Conservation (phyloP, 37 sponge, comb jelly and placozoan genomes). For the Bolinopsis microptera region DNA sequence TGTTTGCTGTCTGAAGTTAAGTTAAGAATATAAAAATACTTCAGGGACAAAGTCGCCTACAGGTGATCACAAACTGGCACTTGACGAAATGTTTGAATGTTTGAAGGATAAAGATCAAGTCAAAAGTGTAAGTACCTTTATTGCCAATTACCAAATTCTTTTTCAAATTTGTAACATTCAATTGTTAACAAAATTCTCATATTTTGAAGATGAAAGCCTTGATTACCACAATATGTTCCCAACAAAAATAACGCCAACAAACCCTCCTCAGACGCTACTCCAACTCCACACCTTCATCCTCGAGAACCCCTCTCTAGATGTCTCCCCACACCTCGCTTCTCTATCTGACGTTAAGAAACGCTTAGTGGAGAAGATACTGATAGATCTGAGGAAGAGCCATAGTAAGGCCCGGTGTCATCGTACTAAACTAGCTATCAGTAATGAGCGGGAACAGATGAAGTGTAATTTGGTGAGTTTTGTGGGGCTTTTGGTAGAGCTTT, state of each 20-base stretch:
- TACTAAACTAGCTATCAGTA: not conserved
- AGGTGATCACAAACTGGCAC: not conserved
- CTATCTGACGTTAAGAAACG: constrained; percentile 2
- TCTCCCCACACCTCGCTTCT: not conserved
- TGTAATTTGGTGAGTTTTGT: not conserved
- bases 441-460: constrained; percentile 9
- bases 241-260: not conserved
- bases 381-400: constrained; percentile 8
- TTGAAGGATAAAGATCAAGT: constrained; percentile 38
- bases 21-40: too few relatives aligned
- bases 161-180: constrained; percentile 8
- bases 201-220: too few relatives aligned
- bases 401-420: not conserved
- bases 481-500: too few relatives aligned
- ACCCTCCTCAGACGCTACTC: not conserved
- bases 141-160: not conserved
- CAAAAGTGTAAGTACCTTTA: not conserved
- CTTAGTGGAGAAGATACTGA: not conserved
- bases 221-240: too few relatives aligned
- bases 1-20: too few relatives aligned
- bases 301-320: not conserved
- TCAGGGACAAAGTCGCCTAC: not conserved
- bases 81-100: constrained; percentile 17
- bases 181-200: too few relatives aligned
- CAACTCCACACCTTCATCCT: constrained; percentile 26